Conservation (phyloP, 1,140 invertebrate species). For the Aethina tumida region DNA sequence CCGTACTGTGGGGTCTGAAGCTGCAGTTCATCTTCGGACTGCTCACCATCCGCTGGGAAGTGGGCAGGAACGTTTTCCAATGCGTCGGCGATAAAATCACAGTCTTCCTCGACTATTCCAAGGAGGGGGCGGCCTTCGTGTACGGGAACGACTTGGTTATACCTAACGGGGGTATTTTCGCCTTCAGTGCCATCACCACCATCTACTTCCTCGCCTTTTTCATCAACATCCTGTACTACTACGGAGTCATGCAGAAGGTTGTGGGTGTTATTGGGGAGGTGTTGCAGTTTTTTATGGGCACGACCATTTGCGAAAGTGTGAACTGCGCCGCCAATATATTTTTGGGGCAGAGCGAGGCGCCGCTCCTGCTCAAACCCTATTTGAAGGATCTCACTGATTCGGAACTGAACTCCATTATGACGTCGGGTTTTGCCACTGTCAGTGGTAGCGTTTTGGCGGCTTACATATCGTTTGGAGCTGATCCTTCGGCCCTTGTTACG, state of each 20-base stretch:
- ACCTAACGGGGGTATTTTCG: conserved; percentile 51
- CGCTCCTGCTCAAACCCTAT: conserved; percentile 80
- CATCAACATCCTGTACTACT: conserved; percentile 79
- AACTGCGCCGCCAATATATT: conserved; percentile 87
- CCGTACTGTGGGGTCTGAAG: conserved; percentile 67
- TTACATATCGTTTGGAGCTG: conserved; percentile 84
- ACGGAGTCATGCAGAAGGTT: conserved; percentile 79
- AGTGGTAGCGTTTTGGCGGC: conserved; percentile 88
- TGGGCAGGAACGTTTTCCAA: conserved; percentile 65
- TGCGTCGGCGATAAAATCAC: conserved; percentile 73
- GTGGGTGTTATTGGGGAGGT: conserved; percentile 72
- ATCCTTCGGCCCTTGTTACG: conserved; percentile 70
- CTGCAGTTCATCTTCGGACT: conserved; percentile 83
- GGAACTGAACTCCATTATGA: conserved; percentile 88
- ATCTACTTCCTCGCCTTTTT: conserved; percentile 88
- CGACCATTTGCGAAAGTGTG: conserved; percentile 86
- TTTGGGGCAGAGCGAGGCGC: conserved; percentile 82
- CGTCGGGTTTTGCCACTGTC: conserved; percentile 89
- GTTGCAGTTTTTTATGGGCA: conserved; percentile 63
- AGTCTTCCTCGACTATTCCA: conserved; percentile 68
- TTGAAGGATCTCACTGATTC: conserved; percentile 73
- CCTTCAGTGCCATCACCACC: conserved; percentile 71
- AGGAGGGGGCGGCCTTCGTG: conserved; percentile 72
- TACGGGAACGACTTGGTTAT: conserved; percentile 64
- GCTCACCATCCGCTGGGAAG: conserved; percentile 72